phyloP scores from a whole-genome alignment of 2,113 vertebrate genomes.

The Motacilla tschutschensis region DNA sequence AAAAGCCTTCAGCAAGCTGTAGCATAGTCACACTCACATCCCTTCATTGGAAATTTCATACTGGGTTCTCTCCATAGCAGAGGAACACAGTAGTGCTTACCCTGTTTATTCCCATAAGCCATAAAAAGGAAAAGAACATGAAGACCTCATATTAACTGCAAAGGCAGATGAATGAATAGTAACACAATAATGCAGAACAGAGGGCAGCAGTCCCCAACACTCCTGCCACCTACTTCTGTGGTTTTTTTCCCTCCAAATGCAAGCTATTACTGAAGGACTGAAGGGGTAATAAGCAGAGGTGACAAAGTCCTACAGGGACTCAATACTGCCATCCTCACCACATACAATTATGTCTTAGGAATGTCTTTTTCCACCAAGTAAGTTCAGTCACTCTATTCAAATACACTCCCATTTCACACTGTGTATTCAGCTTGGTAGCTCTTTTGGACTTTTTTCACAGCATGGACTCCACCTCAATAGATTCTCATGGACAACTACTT shows the following conservation, averaged over 20 bases:
- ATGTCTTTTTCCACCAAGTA: slow-evolving; percentile 1
- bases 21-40: not conserved
- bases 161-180: not conserved
- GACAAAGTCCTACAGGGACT: not conserved
- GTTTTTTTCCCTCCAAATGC: not conserved
- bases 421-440: not conserved
- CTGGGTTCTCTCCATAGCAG: not conserved
- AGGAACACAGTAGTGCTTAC: not conserved
- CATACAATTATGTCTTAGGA: not conserved
- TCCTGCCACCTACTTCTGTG: not conserved
- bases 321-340: not conserved
- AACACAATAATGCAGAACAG: not conserved
- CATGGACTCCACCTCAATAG: slow-evolving; percentile 13
- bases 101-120: not conserved
- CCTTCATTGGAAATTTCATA: not conserved
- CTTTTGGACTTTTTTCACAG: slow-evolving; percentile 30
- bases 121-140: not conserved
- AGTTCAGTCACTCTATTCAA: slow-evolving; percentile 9
- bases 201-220: not conserved
- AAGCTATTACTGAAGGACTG: not conserved
- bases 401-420: not conserved
- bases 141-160: not conserved
- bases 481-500: not conserved
- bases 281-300: not conserved
- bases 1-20: not conserved